phyloP scores from a whole-genome alignment of 2,113 vertebrate species.

The Mustela lutreola region DNA sequence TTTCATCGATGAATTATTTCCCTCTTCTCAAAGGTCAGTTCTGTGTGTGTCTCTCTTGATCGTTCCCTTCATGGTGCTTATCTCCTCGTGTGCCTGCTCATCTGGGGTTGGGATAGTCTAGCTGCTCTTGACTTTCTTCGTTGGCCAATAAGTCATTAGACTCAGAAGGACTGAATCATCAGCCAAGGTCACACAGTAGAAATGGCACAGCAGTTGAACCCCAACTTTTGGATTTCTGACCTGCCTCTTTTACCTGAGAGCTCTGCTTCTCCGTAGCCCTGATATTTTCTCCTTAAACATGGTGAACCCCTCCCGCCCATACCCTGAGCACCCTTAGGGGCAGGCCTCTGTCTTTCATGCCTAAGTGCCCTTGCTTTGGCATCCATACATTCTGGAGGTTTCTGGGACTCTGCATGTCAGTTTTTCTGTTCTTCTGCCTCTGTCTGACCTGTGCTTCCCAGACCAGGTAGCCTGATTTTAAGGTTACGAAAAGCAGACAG shows the following conservation, averaged over 20 bases:
- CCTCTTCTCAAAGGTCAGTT: not conserved
- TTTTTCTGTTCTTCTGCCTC: not conserved
- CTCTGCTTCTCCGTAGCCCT: not conserved
- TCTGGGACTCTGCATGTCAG: not conserved
- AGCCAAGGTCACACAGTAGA: not conserved
- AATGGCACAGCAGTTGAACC: not conserved
- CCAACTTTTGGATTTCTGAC: not conserved
- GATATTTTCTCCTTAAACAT: accelerated
- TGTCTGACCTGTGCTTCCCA: not conserved
- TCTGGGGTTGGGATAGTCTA: not conserved
- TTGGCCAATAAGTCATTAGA: not conserved
- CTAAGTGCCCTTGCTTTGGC: not conserved
- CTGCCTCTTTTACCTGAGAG: not conserved
- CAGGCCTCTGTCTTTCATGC: not conserved
- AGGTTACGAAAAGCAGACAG: not conserved
- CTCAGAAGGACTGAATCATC: not conserved
- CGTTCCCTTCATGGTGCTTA: not conserved
- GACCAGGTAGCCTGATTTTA: not conserved
- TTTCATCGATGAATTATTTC: not conserved
- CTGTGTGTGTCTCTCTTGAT: not conserved
- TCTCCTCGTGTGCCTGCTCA: not conserved
- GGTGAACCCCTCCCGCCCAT: accelerated
- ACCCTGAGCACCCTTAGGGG: not conserved
- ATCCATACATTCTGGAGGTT: not conserved
- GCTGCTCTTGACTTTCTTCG: not conserved